Conservation (phyloP, 35 echinoderm and acorn worm genomes). For the Lytechinus pictus region DNA sequence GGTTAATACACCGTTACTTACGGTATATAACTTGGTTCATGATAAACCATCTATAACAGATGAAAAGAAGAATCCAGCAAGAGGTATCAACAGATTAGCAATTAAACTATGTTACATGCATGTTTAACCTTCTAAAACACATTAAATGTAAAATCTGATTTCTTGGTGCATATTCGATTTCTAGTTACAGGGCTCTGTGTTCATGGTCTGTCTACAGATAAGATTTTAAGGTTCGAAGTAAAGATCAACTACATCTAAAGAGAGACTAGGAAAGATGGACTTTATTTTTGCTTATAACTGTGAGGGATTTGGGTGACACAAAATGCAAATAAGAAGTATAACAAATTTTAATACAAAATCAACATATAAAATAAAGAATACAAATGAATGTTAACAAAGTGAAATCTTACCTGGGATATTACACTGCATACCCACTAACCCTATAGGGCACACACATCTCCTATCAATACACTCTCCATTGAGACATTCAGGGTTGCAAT, state of each 20-base stretch:
- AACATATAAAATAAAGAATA: not conserved
- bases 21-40: too few species aligned
- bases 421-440: conserved; percentile 75
- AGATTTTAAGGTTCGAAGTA: too few species aligned
- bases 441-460: conserved; percentile 71
- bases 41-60: too few species aligned
- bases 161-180: too few species aligned
- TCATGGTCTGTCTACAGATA: too few species aligned
- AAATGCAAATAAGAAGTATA: not conserved
- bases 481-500: conserved; percentile 75
- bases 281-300: too few species aligned
- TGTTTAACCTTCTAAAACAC: not conserved
- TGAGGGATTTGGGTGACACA: too few species aligned
- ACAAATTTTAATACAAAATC: not conserved
- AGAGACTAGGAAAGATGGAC: not conserved
- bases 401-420: conserved; percentile 75
- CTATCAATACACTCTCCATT: conserved; percentile 81
- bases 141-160: too few species aligned
- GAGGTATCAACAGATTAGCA: not conserved
- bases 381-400: too few species aligned
- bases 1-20: too few species aligned
- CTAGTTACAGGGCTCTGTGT: too few species aligned
- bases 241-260: not conserved
- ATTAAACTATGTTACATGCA: not conserved
- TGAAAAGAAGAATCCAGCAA: not conserved